A percentile compares a stretch with the other conserved stretches of the same genome.
Evolutionary conservation across 1,140 invertebrate species (phyloP).

Genomic region (Ectropis grisescens): DNA sequence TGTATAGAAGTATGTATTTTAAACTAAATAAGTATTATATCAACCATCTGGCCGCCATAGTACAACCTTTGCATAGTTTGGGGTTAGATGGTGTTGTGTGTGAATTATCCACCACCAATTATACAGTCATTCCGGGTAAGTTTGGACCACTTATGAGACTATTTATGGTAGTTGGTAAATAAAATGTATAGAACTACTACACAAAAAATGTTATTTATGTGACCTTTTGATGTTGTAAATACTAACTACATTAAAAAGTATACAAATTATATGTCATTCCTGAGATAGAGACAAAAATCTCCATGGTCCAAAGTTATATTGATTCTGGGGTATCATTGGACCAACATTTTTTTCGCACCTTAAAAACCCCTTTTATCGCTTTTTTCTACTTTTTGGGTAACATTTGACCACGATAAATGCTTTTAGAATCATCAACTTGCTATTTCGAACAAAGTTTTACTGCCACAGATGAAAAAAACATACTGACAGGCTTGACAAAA

Average conservation of each 20-base stretch:
- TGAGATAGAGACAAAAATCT: background rate
- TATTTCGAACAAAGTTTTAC: constrained; percentile 1
- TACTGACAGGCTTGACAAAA: background rate
- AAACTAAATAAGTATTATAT: too few species aligned
- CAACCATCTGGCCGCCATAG: too few species aligned
- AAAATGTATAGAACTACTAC: constrained; percentile 1
- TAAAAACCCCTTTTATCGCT: background rate
- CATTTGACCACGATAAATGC: constrained; percentile 1
- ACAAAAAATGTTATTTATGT: background rate
- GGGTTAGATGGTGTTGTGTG: too few species aligned
- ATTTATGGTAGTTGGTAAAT: background rate
- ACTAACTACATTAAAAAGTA: background rate
- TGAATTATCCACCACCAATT: too few species aligned
- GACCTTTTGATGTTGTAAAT: constrained; percentile 1
- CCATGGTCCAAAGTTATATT: constrained; percentile 1
- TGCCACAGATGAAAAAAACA: constrained; percentile 1
- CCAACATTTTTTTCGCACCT: background rate
- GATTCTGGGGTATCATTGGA: constrained; percentile 1
- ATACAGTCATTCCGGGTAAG: too few species aligned
- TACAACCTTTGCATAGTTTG: too few species aligned
- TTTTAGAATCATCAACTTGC: background rate
- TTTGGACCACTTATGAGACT: background rate
- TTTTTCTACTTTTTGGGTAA: constrained; percentile 1
- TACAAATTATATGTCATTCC: background rate
- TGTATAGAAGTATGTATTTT: too few species aligned